phyloP scores from a whole-genome alignment of 1,140 invertebrate genomes.

The Oryzaephilus surinamensis region DNA sequence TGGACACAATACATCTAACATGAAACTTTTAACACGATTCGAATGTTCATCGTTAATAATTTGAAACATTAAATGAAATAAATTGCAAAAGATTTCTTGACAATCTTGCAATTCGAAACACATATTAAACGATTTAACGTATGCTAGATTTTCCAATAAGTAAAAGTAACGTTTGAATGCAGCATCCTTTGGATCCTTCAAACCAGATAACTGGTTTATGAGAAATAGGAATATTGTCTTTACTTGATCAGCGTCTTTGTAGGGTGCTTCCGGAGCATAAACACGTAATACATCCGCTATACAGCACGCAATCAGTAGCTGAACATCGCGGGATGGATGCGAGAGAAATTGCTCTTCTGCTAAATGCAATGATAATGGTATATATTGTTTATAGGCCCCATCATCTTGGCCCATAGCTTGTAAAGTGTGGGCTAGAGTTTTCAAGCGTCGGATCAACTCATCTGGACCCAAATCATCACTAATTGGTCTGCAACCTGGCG shows the following conservation, averaged over 20 bases:
- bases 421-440: conserved; percentile 84
- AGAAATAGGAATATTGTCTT: conserved; percentile 93
- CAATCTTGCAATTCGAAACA: conserved; percentile 96
- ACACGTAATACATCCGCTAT: conserved; percentile 94
- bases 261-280: conserved; percentile 97
- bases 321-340: conserved; percentile 86
- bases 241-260: conserved; percentile 89
- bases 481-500: conserved; percentile 75
- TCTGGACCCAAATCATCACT: conserved; percentile 88
- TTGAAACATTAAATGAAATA: conserved; percentile 93
- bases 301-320: conserved; percentile 89
- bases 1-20: conserved; percentile 89
- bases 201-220: conserved; percentile 85
- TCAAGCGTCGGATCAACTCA: conserved; percentile 86
- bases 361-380: conserved; percentile 85
- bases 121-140: conserved; percentile 98
- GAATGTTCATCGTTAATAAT: conserved; percentile 96
- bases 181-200: conserved; percentile 93
- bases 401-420: conserved; percentile 96
- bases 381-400: conserved; percentile 86
- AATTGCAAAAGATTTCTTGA: conserved; percentile 89
- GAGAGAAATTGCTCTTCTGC: conserved; percentile 87
- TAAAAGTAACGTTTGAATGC: conserved; percentile 98
- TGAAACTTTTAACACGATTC: conserved; percentile 90
- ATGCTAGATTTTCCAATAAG: conserved; percentile 87